Base-by-base conservation (phyloP, 2,888 invertebrate genomes). In the Liopterus haemorrhoidalis region DNA sequence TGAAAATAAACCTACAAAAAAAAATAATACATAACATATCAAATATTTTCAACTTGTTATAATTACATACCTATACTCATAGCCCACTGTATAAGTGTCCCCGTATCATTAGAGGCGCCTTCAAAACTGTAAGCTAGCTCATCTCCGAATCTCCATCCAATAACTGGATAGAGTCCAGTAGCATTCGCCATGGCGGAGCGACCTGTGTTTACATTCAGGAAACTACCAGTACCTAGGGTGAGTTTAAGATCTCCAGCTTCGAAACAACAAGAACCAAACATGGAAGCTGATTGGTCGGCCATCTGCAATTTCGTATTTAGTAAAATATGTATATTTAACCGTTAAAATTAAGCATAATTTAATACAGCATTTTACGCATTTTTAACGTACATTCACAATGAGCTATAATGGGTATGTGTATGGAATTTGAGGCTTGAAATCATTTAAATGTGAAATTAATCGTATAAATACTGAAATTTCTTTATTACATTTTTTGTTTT, bases 211-310 rank as follows among this genome's bases (percentile, higher is more conserved):
- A 92, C 77, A 63, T 92, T 80, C 30, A 94, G 69, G 68, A 95
- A 95, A 0, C 87, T 85, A 0, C 95, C 95, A 0, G 94, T 95
- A 0, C 94, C 94, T 71, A 95, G 75, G 0, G 93, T 93, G 2
- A 93, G 70, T 63, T 93, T 94, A 1, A 90, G 75, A 61, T 88
- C 85, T 18, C 88, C 86, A 0, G 75, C 69, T 2, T 77, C 67
- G 60, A 86, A 87, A 59, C 89, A 88, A 49, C 86, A 84, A 0
- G 86, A 85, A 4, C 93, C 94, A 74, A 86, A 90, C 71, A 90
- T 76, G 1, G 93, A 86, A 0, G 93, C 87, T 2, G 90, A 82
- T 68, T 94, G 92, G 64, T 95, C 90, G 9, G 87, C 85, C 74
- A 87, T 79, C 85, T 85, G 59, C 9, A 58, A 57, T 52, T n/a